Evolutionary conservation across 2,888 invertebrate species (phyloP).

Genomic region (Eucriotettix oculatus): DNA sequence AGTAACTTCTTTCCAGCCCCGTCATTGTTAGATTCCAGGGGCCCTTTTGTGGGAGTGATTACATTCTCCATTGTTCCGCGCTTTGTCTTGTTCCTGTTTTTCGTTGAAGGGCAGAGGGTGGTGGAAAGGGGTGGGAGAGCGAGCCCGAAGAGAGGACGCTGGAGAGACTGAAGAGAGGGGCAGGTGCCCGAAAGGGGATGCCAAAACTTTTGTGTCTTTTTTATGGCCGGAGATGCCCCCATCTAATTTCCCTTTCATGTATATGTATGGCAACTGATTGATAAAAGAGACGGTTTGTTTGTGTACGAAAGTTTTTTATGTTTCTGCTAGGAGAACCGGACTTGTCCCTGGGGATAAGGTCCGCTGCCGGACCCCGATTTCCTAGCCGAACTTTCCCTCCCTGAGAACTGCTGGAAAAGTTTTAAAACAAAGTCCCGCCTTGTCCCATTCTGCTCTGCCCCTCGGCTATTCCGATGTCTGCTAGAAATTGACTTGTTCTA

Average conservation of each 20-base stretch:
- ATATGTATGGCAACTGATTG: slow-evolving; percentile 11
- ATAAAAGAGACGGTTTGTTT: slow-evolving; percentile 8
- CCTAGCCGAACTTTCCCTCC: not conserved
- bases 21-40: not conserved
- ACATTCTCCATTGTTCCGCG: not conserved
- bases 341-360: not conserved
- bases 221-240: not conserved
- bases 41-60: not conserved
- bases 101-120: not conserved
- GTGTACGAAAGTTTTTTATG: not conserved
- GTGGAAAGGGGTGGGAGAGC: not conserved
- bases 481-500: not conserved
- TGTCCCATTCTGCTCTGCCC: not conserved
- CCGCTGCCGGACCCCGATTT: not conserved
- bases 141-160: not conserved
- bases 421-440: not conserved
- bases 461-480: no score
- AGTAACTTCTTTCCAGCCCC: no score
- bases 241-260: slow-evolving; percentile 11
- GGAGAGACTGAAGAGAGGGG: not conserved
- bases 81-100: not conserved
- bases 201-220: not conserved
- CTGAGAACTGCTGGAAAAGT: not conserved
- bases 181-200: not conserved
- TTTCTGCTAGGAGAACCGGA: not conserved